Evolutionary conservation across 2,113 vertebrate genomes (phyloP).

Genomic region (Sinocyclocheilus grahami): DNA sequence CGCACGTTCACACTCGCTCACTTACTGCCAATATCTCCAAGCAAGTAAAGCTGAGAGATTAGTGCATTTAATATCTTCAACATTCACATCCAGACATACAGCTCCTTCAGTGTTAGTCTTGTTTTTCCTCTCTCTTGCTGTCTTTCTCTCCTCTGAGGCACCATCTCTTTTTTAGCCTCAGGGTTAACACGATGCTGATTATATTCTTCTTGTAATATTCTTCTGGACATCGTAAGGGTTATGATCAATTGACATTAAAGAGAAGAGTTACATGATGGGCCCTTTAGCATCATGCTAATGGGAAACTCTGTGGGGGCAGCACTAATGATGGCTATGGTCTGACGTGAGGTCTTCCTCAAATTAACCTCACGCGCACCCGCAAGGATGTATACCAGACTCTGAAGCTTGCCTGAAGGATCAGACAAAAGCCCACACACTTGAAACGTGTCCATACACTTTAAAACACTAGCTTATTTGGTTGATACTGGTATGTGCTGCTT

Average conservation of each 20-base stretch:
- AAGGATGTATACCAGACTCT: background rate
- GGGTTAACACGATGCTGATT: slow-evolving; percentile 52
- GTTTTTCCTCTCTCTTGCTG: background rate
- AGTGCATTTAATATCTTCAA: slow-evolving; percentile 5
- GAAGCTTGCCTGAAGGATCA: background rate
- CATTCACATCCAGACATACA: background rate
- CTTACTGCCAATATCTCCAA: slow-evolving; percentile 5
- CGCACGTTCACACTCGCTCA: background rate
- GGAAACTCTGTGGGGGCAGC: background rate
- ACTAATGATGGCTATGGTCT: background rate
- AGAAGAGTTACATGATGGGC: background rate
- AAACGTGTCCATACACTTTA: background rate
- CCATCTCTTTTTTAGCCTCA: slow-evolving; percentile 46
- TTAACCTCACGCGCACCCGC: background rate
- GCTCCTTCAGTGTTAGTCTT: slow-evolving; percentile 20
- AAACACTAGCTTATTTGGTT: background rate
- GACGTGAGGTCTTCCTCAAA: slow-evolving; percentile 22
- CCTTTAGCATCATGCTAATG: slow-evolving; percentile 1
- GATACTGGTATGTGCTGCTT: background rate
- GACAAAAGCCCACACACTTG: background rate
- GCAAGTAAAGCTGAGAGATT: slow-evolving; percentile 13
- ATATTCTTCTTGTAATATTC: slow-evolving; percentile 24
- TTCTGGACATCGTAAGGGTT: slow-evolving; percentile 20
- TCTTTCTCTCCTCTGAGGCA: background rate
- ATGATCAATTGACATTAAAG: slow-evolving; percentile 29